Percentiles rank a stretch among this genome's conserved stretches.
phyloP scores from a whole-genome alignment of 1,140 invertebrate species.

The Drosophila bipectinata region DNA sequence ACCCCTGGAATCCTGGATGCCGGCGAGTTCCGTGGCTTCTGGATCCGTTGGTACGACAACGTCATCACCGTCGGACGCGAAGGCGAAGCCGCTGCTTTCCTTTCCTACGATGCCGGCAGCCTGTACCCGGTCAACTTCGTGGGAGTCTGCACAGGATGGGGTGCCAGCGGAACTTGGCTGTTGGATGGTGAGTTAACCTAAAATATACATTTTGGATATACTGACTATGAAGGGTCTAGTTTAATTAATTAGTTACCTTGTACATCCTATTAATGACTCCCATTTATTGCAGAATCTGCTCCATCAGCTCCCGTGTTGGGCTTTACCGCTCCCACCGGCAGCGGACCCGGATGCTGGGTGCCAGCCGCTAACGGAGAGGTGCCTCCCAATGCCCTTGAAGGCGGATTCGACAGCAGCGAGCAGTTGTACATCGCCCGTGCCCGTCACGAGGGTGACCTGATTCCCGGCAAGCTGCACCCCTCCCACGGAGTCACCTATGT shows the following conservation, averaged over 20 bases:
- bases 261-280: background rate
- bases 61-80: conserved; percentile 81
- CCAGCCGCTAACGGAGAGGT: conserved; percentile 87
- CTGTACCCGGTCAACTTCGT: conserved; percentile 89
- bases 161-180: conserved; percentile 91
- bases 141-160: conserved; percentile 94
- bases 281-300: conserved; percentile 35
- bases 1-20: conserved; percentile 89
- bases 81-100: conserved; percentile 88
- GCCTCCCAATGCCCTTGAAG: conserved; percentile 89
- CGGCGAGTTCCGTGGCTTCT: conserved; percentile 91
- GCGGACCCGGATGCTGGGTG: conserved; percentile 87
- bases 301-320: conserved; percentile 64
- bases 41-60: conserved; percentile 91
- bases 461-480: conserved; percentile 90
- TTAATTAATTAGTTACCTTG: no score
- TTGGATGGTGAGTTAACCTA: conserved; percentile 88
- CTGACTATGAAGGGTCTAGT: no score
- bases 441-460: conserved; percentile 89
- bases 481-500: conserved; percentile 90
- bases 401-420: conserved; percentile 89
- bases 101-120: conserved; percentile 89
- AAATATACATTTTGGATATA: no score
- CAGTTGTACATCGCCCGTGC: conserved; percentile 90
- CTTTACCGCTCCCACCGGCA: conserved; percentile 59